These are phyloP conservation scores for Papilio dardanus DNA, from an alignment of 1,140 invertebrate genomes.

Conservation along the genomic window DNA sequence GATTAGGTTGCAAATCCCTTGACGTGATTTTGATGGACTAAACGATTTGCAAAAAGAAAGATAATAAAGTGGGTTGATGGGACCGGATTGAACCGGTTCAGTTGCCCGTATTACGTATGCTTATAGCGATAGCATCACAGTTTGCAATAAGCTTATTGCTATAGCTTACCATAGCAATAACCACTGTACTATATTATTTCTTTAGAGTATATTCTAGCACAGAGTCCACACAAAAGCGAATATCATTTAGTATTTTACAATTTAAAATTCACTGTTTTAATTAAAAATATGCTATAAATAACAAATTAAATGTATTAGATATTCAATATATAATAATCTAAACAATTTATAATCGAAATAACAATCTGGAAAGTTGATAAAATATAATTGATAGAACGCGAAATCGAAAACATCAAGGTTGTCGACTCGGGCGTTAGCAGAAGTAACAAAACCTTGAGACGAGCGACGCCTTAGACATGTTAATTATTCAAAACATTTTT, in stretches of 20 bases:
- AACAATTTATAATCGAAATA: conserved; percentile 9
- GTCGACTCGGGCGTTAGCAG: not conserved
- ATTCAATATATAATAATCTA: not conserved
- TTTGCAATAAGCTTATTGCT: not conserved
- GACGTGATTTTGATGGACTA: conserved; percentile 36
- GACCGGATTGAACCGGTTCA: conserved; percentile 50
- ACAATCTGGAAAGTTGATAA: not conserved
- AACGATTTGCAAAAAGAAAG: conserved; percentile 61
- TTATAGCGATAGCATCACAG: not conserved
- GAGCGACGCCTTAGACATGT: conserved; percentile 2
- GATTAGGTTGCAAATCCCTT: conserved; percentile 38
- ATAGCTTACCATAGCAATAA: not conserved
- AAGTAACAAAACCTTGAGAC: conserved; percentile 12
- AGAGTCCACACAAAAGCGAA: too few species aligned
- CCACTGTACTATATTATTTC: too few species aligned
- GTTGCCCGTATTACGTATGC: conserved; percentile 46
- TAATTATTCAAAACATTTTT: conserved; percentile 10
- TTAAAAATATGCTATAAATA: not conserved
- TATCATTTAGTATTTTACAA: too few species aligned
- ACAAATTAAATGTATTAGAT: not conserved
- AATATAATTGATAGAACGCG: not conserved
- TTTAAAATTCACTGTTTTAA: not conserved
- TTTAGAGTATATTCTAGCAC: too few species aligned
- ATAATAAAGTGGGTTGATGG: conserved; percentile 63
- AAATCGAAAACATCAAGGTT: conserved; percentile 17